A percentile compares a stretch with the other conserved stretches of the same genome.
These are phyloP conservation scores for Meghimatium bilineatum DNA, from an alignment of 2,888 invertebrate species.

Conservation along the genomic window DNA sequence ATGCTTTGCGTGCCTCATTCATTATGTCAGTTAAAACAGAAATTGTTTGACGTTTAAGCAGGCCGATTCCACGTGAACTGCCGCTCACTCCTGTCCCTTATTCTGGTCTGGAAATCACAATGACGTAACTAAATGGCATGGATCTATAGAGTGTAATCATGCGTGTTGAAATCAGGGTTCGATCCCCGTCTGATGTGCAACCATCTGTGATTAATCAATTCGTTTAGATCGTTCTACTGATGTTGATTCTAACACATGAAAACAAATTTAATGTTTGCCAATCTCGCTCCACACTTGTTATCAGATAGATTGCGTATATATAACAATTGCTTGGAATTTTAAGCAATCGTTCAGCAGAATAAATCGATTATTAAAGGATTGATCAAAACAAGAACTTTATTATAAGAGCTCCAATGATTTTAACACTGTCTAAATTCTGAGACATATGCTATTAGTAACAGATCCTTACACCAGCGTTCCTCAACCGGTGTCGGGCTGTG, in stretches of 20 bases:
- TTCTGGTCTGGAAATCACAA: not conserved
- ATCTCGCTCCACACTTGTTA: not conserved
- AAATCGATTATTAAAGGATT: not conserved
- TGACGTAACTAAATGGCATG: slow-evolving; percentile 27
- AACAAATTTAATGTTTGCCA: not conserved
- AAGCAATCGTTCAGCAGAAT: not conserved
- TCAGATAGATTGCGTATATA: not conserved
- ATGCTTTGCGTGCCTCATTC: not conserved
- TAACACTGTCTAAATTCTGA: too few species aligned
- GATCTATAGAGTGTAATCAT: slow-evolving; percentile 10
- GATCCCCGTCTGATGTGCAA: not conserved
- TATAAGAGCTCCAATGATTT: too few species aligned
- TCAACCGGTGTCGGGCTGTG: too few species aligned
- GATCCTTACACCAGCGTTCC: too few species aligned
- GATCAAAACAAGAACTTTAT: not conserved
- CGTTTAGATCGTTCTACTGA: slow-evolving; percentile 4
- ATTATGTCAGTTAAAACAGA: not conserved
- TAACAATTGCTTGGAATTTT: slow-evolving; percentile 10
- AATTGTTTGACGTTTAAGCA: not conserved
- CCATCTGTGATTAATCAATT: not conserved
- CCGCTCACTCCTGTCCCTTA: not conserved
- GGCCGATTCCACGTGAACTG: slow-evolving; percentile 4
- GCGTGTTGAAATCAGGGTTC: not conserved
- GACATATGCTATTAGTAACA: too few species aligned
- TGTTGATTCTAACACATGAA: slow-evolving; percentile 9